Evolutionary conservation across 2,888 invertebrate genomes (phyloP).

Genomic region (Standfussiana lucernea): DNA sequence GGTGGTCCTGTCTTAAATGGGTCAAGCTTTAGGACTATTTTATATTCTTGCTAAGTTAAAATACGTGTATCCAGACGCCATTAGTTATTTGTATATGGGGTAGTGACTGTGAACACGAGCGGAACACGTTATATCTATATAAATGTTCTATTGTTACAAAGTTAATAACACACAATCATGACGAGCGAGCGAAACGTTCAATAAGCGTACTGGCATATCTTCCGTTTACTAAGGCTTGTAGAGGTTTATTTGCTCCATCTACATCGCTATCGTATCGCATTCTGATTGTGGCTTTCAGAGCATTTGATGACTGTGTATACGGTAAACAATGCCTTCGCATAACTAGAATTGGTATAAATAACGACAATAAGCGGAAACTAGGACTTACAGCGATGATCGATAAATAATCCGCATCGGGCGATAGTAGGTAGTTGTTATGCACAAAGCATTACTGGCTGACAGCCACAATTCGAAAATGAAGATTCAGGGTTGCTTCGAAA

Average conservation of each 20-base stretch:
- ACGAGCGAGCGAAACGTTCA: slow-evolving; percentile 63
- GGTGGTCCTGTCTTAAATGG: slow-evolving; percentile 57
- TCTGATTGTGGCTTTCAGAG: slow-evolving; percentile 65
- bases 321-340: slow-evolving; percentile 54
- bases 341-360: slow-evolving; percentile 51
- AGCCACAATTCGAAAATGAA: slow-evolving; percentile 81
- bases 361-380: slow-evolving; percentile 40
- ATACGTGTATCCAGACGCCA: background rate
- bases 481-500: slow-evolving; percentile 75
- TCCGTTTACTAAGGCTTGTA: slow-evolving; percentile 58
- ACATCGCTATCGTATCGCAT: slow-evolving; percentile 59
- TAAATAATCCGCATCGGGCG: slow-evolving; percentile 72
- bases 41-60: background rate
- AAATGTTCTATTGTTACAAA: slow-evolving; percentile 47
- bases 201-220: slow-evolving; percentile 63
- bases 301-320: slow-evolving; percentile 49
- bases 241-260: slow-evolving; percentile 60
- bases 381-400: slow-evolving; percentile 62
- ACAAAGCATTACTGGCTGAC: slow-evolving; percentile 82
- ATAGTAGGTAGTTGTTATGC: slow-evolving; percentile 71
- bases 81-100: slow-evolving; percentile 55
- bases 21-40: slow-evolving; percentile 48
- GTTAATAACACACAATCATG: slow-evolving; percentile 60
- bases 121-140: slow-evolving; percentile 15
- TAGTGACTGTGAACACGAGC: slow-evolving; percentile 30